phyloP scores from a whole-genome alignment of 2,797 vertebrate genomes.

The Tamandua tetradactyla region DNA sequence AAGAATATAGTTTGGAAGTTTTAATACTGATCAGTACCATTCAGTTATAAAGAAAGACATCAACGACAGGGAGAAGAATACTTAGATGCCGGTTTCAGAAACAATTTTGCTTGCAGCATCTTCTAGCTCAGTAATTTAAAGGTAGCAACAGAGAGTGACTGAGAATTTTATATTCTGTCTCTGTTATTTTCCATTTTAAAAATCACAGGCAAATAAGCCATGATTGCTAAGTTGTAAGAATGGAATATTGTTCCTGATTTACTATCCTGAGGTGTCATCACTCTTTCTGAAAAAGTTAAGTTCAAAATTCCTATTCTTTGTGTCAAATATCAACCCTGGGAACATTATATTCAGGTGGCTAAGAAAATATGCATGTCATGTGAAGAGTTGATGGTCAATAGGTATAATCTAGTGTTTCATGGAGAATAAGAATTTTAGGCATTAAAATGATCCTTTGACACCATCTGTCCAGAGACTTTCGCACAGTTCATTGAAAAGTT shows the following conservation, averaged over 20 bases:
- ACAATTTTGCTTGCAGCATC: slow-evolving; percentile 52
- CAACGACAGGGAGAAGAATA: neutral
- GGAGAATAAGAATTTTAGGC: neutral
- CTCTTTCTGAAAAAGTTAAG: slow-evolving; percentile 24
- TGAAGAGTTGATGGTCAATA: neutral
- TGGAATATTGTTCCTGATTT: neutral
- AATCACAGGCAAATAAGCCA: slow-evolving; percentile 16
- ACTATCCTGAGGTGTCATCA: neutral
- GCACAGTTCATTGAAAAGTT: neutral
- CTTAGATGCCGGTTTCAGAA: slow-evolving; percentile 38
- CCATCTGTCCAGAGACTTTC: neutral
- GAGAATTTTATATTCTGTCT: neutral
- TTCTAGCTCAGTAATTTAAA: slow-evolving; percentile 56
- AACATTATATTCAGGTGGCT: neutral
- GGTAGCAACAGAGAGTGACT: neutral
- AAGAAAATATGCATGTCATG: neutral
- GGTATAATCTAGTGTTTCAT: neutral
- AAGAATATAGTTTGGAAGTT: slow-evolving; percentile 36
- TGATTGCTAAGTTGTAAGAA: slow-evolving; percentile 21
- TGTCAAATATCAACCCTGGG: neutral
- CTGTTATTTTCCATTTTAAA: slow-evolving; percentile 48
- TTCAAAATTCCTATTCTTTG: neutral
- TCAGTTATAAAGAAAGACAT: neutral
- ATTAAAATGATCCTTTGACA: too few species aligned
- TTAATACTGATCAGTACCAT: neutral